Percentiles rank a stretch among this genome's conserved stretches.
Conservation (phyloP, 2,113 vertebrate genomes). For the Telmatochromis brachygnathus region DNA sequence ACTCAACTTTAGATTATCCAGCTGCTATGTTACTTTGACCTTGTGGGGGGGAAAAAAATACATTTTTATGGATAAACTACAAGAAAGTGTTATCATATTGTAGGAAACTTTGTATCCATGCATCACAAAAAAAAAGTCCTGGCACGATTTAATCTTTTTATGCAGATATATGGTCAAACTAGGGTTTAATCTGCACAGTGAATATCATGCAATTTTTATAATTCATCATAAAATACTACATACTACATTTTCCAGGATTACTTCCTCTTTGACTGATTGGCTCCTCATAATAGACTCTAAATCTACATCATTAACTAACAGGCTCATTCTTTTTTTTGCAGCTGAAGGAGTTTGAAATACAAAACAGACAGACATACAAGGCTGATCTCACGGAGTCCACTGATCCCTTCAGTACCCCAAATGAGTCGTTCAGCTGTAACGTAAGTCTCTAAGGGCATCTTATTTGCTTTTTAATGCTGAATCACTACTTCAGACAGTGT, state of each 20-base stretch:
- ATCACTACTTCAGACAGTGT: not conserved
- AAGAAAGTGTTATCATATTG: not conserved
- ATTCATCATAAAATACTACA: not conserved
- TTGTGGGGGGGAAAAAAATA: fast-evolving
- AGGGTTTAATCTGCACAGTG: not conserved
- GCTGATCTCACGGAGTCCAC: constrained; percentile 76
- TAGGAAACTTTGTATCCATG: not conserved
- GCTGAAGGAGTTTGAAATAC: constrained; percentile 94
- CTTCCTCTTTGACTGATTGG: not conserved
- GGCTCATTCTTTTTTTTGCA: constrained; percentile 43
- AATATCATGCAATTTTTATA: not conserved
- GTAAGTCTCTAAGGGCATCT: constrained; percentile 71
- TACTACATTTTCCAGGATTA: not conserved
- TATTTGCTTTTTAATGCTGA: not conserved
- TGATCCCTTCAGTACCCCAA: constrained; percentile 74
- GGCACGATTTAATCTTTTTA: not conserved
- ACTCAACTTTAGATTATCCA: not conserved
- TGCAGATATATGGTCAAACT: not conserved
- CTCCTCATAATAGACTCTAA: not conserved
- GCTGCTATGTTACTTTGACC: not conserved
- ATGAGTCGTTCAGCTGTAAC: constrained; percentile 78
- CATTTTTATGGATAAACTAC: not conserved
- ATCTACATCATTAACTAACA: not conserved
- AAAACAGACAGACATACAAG: constrained; percentile 75
- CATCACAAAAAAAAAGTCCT: not conserved